Percentiles rank a stretch among this genome's conserved stretches.
Conservation (phyloP, 1,140 invertebrate species). For the Maniola jurtina region DNA sequence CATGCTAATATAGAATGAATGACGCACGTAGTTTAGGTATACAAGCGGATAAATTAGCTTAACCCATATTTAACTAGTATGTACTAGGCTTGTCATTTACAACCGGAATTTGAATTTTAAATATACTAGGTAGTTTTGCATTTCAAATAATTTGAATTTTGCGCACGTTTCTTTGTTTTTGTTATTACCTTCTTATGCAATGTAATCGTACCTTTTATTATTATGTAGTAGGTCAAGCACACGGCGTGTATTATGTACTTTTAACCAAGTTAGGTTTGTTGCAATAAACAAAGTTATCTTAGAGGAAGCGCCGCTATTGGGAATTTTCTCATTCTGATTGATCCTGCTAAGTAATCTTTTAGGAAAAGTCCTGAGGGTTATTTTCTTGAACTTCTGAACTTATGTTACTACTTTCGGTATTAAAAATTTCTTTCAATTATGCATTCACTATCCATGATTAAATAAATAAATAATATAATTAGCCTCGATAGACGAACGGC, state of each 20-base stretch:
- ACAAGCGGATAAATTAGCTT: constrained; percentile 3
- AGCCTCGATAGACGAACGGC: too few species aligned
- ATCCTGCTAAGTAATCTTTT: too few species aligned
- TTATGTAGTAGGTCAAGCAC: constrained; percentile 2
- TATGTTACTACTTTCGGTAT: too few species aligned
- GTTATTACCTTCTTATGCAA: neutral
- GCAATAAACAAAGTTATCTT: too few species aligned
- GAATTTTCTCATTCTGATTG: too few species aligned
- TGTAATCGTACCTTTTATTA: neutral
- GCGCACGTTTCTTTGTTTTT: neutral
- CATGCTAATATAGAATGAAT: neutral
- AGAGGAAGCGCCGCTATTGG: too few species aligned
- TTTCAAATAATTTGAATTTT: neutral
- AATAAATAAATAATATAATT: too few species aligned
- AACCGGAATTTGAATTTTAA: constrained; percentile 11
- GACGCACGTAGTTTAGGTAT: constrained; percentile 2
- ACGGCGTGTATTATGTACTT: neutral
- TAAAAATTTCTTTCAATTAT: too few species aligned
- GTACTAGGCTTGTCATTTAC: neutral
- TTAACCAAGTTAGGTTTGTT: too few species aligned
- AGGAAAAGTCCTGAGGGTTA: too few species aligned
- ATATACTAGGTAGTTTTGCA: neutral
- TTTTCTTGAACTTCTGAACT: too few species aligned
- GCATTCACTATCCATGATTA: too few species aligned
- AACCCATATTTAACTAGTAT: neutral